Conservation (phyloP, 2,113 vertebrate species). For the Recurvirostra avosetta region DNA sequence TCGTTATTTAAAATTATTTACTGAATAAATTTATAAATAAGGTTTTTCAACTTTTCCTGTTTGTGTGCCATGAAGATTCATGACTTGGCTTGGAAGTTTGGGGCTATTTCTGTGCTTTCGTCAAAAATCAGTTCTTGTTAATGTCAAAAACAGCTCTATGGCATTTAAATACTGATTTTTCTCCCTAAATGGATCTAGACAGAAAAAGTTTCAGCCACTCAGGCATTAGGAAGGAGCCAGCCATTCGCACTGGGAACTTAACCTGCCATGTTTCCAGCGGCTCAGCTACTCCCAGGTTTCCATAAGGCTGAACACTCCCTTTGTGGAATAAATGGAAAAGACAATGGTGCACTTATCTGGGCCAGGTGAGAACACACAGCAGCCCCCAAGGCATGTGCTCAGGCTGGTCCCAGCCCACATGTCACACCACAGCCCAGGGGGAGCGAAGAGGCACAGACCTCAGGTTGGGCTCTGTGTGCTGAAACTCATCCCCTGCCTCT, state of each 20-base stretch:
- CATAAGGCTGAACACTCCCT: neutral
- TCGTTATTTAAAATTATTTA: neutral
- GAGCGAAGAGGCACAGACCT: neutral
- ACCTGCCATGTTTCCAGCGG: rapidly evolving
- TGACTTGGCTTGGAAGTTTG: neutral
- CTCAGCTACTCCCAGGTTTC: neutral
- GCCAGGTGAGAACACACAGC: neutral
- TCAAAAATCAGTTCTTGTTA: neutral
- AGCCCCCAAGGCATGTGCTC: rapidly evolving
- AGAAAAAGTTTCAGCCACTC: neutral
- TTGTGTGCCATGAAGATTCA: neutral
- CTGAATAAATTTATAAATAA: neutral
- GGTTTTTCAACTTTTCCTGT: neutral
- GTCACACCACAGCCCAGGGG: neutral
- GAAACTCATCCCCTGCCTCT: neutral
- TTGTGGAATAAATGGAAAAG: neutral
- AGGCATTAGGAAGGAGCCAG: neutral
- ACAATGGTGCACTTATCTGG: neutral
- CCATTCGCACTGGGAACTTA: neutral
- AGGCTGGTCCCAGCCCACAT: neutral
- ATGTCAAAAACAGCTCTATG: neutral
- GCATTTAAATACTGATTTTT: neutral
- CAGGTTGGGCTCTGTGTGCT: neutral
- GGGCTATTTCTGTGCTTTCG: neutral
- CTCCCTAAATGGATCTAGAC: neutral